Evolutionary conservation across 2,888 invertebrate genomes (phyloP).

Genomic region (Xylophagus ater): DNA sequence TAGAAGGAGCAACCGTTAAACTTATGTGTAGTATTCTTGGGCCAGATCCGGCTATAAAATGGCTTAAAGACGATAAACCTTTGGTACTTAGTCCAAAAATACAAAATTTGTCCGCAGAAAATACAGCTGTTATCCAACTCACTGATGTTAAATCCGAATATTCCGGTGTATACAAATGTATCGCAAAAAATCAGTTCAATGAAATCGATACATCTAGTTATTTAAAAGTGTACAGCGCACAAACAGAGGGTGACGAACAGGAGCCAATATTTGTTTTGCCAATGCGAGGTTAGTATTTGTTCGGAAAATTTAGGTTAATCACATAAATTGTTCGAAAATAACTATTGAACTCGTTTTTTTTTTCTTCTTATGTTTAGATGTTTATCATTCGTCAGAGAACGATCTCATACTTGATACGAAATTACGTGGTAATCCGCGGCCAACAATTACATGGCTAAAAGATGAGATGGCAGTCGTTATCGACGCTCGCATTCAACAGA

Average conservation of each 20-base stretch:
- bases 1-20: slow-evolving; percentile 62
- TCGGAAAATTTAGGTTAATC: neutral
- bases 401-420: slow-evolving; percentile 70
- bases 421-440: slow-evolving; percentile 61
- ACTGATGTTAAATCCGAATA: slow-evolving; percentile 53
- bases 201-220: slow-evolving; percentile 59
- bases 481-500: slow-evolving; percentile 50
- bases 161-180: slow-evolving; percentile 72
- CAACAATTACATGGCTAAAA: slow-evolving; percentile 63
- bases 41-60: slow-evolving; percentile 56
- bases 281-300: slow-evolving; percentile 48
- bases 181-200: slow-evolving; percentile 65
- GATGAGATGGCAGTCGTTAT: slow-evolving; percentile 48
- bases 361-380: slow-evolving; percentile 43
- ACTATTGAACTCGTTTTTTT: slow-evolving; percentile 3
- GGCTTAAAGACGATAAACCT: slow-evolving; percentile 63
- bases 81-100: slow-evolving; percentile 47
- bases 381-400: slow-evolving; percentile 59
- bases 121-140: slow-evolving; percentile 63
- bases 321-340: too few relatives aligned
- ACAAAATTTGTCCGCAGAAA: slow-evolving; percentile 51
- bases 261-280: slow-evolving; percentile 41
- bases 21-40: slow-evolving; percentile 68
- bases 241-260: slow-evolving; percentile 34
- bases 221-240: slow-evolving; percentile 41